These are phyloP conservation scores for Branchinecta lindahli DNA, from an alignment of 1,140 invertebrate genomes.

Conservation along the genomic window DNA sequence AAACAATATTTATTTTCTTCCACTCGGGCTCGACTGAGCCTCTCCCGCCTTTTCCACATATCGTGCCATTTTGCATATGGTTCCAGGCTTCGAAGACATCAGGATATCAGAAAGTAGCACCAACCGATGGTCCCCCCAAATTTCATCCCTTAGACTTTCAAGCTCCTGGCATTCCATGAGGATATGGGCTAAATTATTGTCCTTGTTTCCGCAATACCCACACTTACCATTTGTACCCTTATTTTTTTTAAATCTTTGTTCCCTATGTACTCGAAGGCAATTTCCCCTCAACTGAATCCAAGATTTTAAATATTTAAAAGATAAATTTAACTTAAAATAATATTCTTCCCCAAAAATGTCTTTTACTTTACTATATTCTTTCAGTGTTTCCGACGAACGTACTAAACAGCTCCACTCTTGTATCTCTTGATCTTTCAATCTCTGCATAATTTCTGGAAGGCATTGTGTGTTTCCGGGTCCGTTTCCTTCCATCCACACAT, in stretches of 20 bases:
- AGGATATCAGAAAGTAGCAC: too few species aligned
- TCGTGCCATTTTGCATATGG: too few species aligned
- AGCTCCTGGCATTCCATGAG: too few species aligned
- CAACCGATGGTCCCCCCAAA: too few species aligned
- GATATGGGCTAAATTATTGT: too few species aligned
- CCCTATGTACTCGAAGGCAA: conserved; percentile 4
- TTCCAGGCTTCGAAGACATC: too few species aligned
- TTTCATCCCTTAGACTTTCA: too few species aligned
- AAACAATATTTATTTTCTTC: too few species aligned
- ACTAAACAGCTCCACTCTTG: conserved; percentile 3
- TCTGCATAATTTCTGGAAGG: background rate
- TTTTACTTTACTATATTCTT: conserved; percentile 7
- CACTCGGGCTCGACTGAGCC: too few species aligned
- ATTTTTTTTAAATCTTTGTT: background rate
- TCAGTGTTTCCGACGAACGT: conserved; percentile 9
- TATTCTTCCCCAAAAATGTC: conserved; percentile 1
- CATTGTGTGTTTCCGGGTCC: conserved; percentile 8
- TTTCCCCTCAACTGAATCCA: conserved; percentile 6
- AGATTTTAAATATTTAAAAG: conserved; percentile 2
- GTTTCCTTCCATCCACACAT: background rate
- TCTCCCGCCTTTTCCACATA: too few species aligned
- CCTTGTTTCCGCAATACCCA: background rate
- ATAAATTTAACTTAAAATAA: conserved; percentile 5
- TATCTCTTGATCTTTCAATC: conserved; percentile 10
- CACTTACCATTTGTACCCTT: conserved; percentile 10